These are phyloP conservation scores for Saccostrea echinata DNA, from an alignment of 1,140 invertebrate genomes.

Conservation along the genomic window DNA sequence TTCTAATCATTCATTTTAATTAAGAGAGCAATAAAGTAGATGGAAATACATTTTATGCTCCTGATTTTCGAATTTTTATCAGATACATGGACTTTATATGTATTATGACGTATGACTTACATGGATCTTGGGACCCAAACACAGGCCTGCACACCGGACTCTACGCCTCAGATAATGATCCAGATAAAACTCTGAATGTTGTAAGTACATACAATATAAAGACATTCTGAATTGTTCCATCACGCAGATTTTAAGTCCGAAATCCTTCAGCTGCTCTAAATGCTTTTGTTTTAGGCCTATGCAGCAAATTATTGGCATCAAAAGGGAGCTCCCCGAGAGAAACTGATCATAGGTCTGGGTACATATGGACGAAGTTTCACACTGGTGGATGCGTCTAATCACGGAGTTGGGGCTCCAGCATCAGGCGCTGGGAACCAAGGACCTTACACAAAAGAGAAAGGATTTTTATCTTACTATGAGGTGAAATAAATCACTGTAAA, in stretches of 20 bases:
- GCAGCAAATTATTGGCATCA: conserved; percentile 67
- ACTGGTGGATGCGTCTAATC: conserved; percentile 40
- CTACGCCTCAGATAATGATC: conserved; percentile 66
- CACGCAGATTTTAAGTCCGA: too few species aligned
- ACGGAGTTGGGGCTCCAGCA: conserved; percentile 54
- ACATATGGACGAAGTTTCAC: conserved; percentile 67
- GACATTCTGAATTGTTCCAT: background rate
- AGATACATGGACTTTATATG: conserved; percentile 97
- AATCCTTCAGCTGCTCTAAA: background rate
- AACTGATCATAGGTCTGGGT: conserved; percentile 96
- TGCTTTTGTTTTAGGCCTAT: conserved; percentile 59
- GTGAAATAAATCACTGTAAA: conserved; percentile 79
- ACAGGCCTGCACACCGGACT: conserved; percentile 83
- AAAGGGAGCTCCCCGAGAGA: conserved; percentile 94
- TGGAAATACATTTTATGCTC: too few species aligned
- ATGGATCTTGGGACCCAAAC: conserved; percentile 95
- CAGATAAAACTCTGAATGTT: conserved; percentile 54
- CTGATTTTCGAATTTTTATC: conserved; percentile 44
- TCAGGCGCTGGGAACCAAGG: conserved; percentile 75
- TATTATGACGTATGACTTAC: conserved; percentile 93
- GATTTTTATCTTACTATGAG: conserved; percentile 69
- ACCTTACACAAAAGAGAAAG: conserved; percentile 82
- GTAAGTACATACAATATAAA: conserved; percentile 38
- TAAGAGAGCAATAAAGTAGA: too few species aligned
- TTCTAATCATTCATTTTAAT: too few species aligned